Evolutionary conservation across 2,888 invertebrate genomes (phyloP), one percentile per base, ranked within the genome.

Genomic region (Leptinotarsa haldemani): DNA sequence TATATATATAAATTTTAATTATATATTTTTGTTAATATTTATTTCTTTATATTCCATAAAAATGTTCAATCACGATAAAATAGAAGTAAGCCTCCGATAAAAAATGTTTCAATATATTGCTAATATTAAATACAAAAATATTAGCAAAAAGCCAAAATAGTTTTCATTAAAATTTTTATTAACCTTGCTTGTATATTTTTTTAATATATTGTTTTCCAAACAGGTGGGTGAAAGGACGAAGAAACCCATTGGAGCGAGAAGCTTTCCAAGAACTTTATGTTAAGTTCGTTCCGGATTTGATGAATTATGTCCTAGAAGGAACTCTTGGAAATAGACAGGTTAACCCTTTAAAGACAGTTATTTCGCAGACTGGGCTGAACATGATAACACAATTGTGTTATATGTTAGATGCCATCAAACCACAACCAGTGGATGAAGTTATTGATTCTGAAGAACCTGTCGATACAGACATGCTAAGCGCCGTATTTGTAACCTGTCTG

Each of bases 331-430:
- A 93, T 65, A 78, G 77, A 64, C 93, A 93, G 83, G 79, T 79
- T 12, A 88, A 90, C 65, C 95, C 95, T 13, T 88, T 97, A 69
- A 94, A 93, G 87, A 93, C 93, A 40, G 94, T 97, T 63, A 92
- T 97, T 48, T 93, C 94, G 16, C 95, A 95, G 86, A 97, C 96
- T 0, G 92, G 93, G 63, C 89, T 97, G 1, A 97, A 97, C 86
- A 91, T 97, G 94, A 93, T 96, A 4, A 91, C 91, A 2, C 97
- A 97, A 86, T 88, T 97, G 20, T 94, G 95, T 84, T 90, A 90
- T 82, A 93, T 96, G 89, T 91, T 96, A 72, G 95, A 95, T 81
- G 92, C 94, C 0, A 88, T 96, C 40, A 87, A 92, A 82, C 91
- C 92, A 0, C 82, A 86, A 73, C 68, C 70, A 3, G 0, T 40